Conservation (phyloP, 2,888 invertebrate species). For the Chalcosyrphus nemorum region DNA sequence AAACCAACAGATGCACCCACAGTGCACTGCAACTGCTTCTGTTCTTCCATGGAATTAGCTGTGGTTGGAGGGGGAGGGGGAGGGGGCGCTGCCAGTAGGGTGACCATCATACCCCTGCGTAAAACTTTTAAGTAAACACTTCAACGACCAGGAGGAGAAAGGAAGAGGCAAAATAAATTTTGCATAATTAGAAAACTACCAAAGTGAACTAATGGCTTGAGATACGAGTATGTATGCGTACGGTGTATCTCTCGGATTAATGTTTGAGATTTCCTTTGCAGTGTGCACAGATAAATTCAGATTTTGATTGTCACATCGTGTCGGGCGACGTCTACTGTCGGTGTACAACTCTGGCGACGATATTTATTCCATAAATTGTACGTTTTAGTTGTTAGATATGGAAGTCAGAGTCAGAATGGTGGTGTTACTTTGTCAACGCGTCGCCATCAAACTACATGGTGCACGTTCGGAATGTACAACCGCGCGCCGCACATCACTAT, state of each 20-base stretch:
- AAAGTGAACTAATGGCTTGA: constrained; percentile 71
- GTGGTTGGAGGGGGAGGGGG: not conserved
- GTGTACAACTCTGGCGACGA: constrained; percentile 22
- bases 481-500: constrained; percentile 16
- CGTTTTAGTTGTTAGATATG: constrained; percentile 25
- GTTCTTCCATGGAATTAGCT: constrained; percentile 18
- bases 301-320: constrained; percentile 47
- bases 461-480: constrained; percentile 19
- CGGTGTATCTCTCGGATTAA: constrained; percentile 34
- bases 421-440: constrained; percentile 22
- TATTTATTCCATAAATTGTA: constrained; percentile 33
- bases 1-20: constrained; percentile 64
- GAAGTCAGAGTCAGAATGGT: too few relatives aligned
- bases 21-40: constrained; percentile 15
- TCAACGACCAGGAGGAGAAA: constrained; percentile 13
- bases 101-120: not conserved
- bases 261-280: constrained; percentile 44
- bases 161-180: constrained; percentile 75
- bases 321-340: not conserved
- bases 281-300: constrained; percentile 41
- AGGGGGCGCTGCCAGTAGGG: not conserved
- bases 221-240: constrained; percentile 7
- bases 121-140: constrained; percentile 57
- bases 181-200: constrained; percentile 77
- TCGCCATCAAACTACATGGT: constrained; percentile 12